Conservation (phyloP, 2,113 vertebrate genomes). For the Solenodon paradoxus region DNA sequence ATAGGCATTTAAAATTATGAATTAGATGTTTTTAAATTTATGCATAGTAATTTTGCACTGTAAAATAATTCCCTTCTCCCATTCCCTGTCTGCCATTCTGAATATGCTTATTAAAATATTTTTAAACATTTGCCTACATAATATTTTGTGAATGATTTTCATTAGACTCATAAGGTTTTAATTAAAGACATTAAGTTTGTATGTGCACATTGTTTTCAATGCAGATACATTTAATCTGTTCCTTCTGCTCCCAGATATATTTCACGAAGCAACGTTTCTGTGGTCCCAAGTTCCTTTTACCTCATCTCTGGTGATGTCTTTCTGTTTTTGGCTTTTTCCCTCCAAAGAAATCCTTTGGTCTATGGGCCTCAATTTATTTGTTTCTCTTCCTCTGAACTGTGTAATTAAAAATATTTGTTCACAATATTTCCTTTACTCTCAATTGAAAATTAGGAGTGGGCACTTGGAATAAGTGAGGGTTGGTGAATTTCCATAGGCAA, state of each 20-base stretch:
- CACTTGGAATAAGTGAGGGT: neutral
- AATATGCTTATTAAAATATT: constrained; percentile 87
- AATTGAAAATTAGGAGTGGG: neutral
- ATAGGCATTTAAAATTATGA: constrained; percentile 57
- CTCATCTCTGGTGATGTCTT: neutral
- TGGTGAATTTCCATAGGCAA: neutral
- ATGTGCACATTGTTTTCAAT: neutral
- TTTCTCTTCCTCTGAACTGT: constrained; percentile 19
- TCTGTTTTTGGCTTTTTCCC: neutral
- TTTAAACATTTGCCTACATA: constrained; percentile 74
- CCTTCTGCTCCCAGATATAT: neutral
- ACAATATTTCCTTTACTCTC: neutral
- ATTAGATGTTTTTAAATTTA: constrained; percentile 73
- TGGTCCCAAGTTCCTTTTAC: neutral
- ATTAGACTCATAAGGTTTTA: neutral
- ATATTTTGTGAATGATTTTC: constrained; percentile 42
- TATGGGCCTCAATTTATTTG: neutral
- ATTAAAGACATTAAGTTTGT: neutral
- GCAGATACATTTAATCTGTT: neutral
- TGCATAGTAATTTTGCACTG: constrained; percentile 84
- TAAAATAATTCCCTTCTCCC: constrained; percentile 72
- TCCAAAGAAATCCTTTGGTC: neutral
- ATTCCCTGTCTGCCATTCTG: constrained; percentile 79
- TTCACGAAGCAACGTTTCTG: neutral
- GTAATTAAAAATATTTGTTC: constrained; percentile 26